Percentiles rank a stretch among this genome's conserved stretches.
These are phyloP conservation scores for Silurus glanis DNA, from an alignment of 2,113 vertebrate genomes.

Conservation along the genomic window DNA sequence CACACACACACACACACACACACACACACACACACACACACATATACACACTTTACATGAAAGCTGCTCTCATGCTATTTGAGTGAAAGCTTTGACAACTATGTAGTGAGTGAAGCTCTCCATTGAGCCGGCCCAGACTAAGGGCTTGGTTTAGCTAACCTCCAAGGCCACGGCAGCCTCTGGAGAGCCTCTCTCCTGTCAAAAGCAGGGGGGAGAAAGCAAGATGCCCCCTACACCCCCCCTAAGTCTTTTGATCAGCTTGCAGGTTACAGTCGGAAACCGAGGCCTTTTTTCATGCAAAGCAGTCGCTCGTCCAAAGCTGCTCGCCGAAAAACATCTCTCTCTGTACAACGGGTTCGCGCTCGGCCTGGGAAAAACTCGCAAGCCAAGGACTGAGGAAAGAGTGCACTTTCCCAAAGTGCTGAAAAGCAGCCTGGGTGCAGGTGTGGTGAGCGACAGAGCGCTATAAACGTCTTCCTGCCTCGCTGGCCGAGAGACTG, in stretches of 20 bases:
- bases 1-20: neutral
- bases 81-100: constrained; percentile 62
- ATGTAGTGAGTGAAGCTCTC: constrained; percentile 59
- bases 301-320: constrained; percentile 75
- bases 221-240: constrained; percentile 64
- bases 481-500: constrained; percentile 56
- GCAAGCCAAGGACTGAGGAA: constrained; percentile 68
- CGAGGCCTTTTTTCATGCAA: constrained; percentile 75
- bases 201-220: constrained; percentile 70
- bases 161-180: constrained; percentile 78
- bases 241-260: constrained; percentile 79
- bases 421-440: constrained; percentile 64
- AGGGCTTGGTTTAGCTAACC: constrained; percentile 77
- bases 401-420: constrained; percentile 58
- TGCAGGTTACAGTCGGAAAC: constrained; percentile 78
- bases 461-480: constrained; percentile 13
- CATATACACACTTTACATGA: constrained; percentile 29
- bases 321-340: constrained; percentile 69
- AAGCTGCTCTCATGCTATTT: constrained; percentile 67
- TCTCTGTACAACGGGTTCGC: constrained; percentile 69
- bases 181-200: constrained; percentile 77
- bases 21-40: neutral
- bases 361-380: constrained; percentile 70
- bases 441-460: constrained; percentile 66
- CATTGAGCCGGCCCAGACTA: constrained; percentile 66